A percentile compares a stretch with the other conserved stretches of the same genome.
Evolutionary conservation across 2,888 invertebrate species (phyloP).

Genomic region (Scaptomyza caliginosa): DNA sequence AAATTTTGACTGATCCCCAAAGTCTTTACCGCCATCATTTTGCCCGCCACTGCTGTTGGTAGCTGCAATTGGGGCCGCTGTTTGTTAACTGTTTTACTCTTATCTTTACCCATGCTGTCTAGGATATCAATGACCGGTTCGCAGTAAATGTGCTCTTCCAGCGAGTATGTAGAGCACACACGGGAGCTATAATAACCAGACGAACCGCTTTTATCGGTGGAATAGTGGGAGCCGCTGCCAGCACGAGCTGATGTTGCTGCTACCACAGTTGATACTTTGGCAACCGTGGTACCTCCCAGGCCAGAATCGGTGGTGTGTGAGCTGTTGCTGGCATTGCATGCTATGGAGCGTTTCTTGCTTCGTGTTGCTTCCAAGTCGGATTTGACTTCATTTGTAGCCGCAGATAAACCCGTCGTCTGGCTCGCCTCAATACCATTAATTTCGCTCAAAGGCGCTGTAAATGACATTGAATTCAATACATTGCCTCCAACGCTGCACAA

Average conservation of each 20-base stretch:
- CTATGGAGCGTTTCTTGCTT: slow-evolving; percentile 74
- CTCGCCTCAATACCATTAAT: slow-evolving; percentile 34
- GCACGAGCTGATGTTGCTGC: slow-evolving; percentile 26
- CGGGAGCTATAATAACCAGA: slow-evolving; percentile 84
- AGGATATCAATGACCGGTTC: slow-evolving; percentile 83
- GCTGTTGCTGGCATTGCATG: slow-evolving; percentile 74
- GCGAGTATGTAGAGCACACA: slow-evolving; percentile 84
- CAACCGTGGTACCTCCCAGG: slow-evolving; percentile 24
- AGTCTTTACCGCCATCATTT: slow-evolving; percentile 11
- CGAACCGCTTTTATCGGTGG: slow-evolving; percentile 84
- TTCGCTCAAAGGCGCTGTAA: slow-evolving; percentile 55
- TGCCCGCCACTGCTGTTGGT: slow-evolving; percentile 28
- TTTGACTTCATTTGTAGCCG: slow-evolving; percentile 42
- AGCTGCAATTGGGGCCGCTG: slow-evolving; percentile 35
- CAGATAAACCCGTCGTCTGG: slow-evolving; percentile 51
- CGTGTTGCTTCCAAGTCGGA: slow-evolving; percentile 26
- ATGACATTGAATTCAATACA: slow-evolving; percentile 77
- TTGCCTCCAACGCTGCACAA: slow-evolving; percentile 61
- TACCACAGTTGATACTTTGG: slow-evolving; percentile 3
- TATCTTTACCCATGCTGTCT: slow-evolving; percentile 51
- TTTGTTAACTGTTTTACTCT: slow-evolving; percentile 39
- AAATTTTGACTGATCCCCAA: slow-evolving; percentile 58
- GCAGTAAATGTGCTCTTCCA: slow-evolving; percentile 84
- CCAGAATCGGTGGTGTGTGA: slow-evolving; percentile 67
- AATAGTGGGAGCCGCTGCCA: slow-evolving; percentile 80